These are phyloP conservation scores for Ceratina calcarata DNA, from an alignment of 1,140 invertebrate genomes.

Conservation along the genomic window DNA sequence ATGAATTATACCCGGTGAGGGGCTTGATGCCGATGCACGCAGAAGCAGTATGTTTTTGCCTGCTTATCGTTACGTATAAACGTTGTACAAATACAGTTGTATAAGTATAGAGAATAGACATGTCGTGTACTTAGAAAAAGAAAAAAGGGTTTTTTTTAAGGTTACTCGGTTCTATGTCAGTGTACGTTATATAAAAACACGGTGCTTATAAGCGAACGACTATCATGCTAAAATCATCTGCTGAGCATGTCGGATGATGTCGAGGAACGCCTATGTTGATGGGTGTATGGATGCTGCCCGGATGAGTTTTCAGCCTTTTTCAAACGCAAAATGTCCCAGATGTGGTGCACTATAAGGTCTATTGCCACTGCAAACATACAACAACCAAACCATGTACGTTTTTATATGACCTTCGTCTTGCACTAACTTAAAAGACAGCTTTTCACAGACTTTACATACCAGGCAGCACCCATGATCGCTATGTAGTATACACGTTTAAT, in stretches of 20 bases:
- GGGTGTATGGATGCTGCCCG: conserved; percentile 79
- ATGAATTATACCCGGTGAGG: conserved; percentile 25
- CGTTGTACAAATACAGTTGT: conserved; percentile 38
- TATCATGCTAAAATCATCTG: conserved; percentile 76
- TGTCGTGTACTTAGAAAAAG: conserved; percentile 33
- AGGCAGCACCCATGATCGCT: conserved; percentile 75
- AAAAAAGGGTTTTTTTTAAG: conserved; percentile 17
- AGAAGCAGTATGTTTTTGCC: conserved; percentile 19
- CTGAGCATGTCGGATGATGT: conserved; percentile 80
- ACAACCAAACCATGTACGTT: conserved; percentile 78
- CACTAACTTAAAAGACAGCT: conserved; percentile 49
- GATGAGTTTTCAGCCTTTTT: conserved; percentile 81
- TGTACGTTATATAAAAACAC: conserved; percentile 48
- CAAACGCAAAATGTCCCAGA: conserved; percentile 94
- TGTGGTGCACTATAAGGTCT: conserved; percentile 99
- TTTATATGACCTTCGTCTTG: conserved; percentile 46
- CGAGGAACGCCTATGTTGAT: conserved; percentile 77
- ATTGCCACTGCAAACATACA: conserved; percentile 97
- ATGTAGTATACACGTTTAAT: conserved; percentile 13
- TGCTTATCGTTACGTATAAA: conserved; percentile 10
- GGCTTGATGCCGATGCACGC: conserved; percentile 17
- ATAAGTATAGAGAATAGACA: conserved; percentile 11
- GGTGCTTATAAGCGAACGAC: conserved; percentile 53
- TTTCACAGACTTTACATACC: conserved; percentile 65
- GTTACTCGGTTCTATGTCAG: conserved; percentile 43